Conservation (phyloP, 2,888 invertebrate species). For the Eupithecia pulchellata region DNA sequence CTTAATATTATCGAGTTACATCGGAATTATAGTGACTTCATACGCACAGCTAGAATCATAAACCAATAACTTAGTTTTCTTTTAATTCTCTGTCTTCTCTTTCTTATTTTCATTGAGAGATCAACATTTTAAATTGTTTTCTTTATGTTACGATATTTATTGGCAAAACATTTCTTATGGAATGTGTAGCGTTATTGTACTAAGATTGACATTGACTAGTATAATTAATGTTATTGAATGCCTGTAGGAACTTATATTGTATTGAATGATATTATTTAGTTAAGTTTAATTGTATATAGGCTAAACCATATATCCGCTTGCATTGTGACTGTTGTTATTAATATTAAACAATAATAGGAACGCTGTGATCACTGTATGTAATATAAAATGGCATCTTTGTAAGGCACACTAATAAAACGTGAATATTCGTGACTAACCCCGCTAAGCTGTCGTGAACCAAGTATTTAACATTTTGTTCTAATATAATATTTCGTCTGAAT, state of each 20-base stretch:
- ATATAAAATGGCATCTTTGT: constrained; percentile 73
- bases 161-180: constrained; percentile 76
- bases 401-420: constrained; percentile 76
- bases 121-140: constrained; percentile 55
- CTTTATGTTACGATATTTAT: constrained; percentile 64
- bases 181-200: constrained; percentile 49
- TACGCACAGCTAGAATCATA: constrained; percentile 19
- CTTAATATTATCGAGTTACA: background rate
- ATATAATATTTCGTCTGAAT: constrained; percentile 48
- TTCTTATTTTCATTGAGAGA: constrained; percentile 51
- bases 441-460: constrained; percentile 70
- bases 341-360: constrained; percentile 59
- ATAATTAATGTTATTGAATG: constrained; percentile 52
- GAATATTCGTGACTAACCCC: constrained; percentile 79
- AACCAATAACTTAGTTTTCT: background rate
- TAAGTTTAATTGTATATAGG: constrained; percentile 77
- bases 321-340: constrained; percentile 84
- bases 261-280: constrained; percentile 59
- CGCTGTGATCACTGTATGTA: constrained; percentile 69
- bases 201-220: constrained; percentile 37
- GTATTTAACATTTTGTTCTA: constrained; percentile 62
- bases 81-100: constrained; percentile 4
- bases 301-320: constrained; percentile 74
- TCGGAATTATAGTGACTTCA: too few relatives aligned
- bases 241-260: constrained; percentile 55